These are phyloP conservation scores for Stichodactyla mertensii DNA, from an alignment of 64 coral and sea anemone genomes.

Conservation along the genomic window DNA sequence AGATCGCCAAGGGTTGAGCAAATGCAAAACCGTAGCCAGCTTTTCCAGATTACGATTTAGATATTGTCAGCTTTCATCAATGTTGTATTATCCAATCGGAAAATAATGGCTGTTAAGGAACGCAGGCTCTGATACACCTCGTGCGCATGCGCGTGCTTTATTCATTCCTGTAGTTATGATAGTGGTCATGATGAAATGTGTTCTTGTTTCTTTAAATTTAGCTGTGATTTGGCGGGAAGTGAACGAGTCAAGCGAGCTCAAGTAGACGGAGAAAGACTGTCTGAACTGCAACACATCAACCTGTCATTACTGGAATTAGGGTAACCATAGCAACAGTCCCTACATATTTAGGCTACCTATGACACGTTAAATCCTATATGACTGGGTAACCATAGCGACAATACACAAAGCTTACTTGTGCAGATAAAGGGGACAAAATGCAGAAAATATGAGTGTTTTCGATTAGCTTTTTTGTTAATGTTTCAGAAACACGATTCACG, in stretches of 20 bases:
- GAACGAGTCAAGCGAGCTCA: constrained; percentile 72
- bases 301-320: constrained; percentile 79
- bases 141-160: no score
- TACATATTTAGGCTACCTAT: no score
- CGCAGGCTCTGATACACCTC: no score
- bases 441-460: background rate
- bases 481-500: constrained; percentile 89
- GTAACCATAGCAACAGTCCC: constrained; percentile 24
- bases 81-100: no score
- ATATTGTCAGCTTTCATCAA: no score
- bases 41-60: no score
- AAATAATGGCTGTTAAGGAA: no score
- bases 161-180: no score
- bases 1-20: no score
- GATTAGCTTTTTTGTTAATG: background rate
- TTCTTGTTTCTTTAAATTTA: background rate
- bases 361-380: background rate
- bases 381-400: background rate
- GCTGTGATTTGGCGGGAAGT: constrained; percentile 90
- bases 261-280: constrained; percentile 76
- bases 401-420: no score
- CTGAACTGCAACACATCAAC: constrained; percentile 84
- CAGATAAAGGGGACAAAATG: no score
- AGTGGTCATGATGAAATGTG: background rate
- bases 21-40: no score